Evolutionary conservation across 1,140 invertebrate species (phyloP), one percentile per base, ranked within the genome.

Genomic region (Drosophila kanapiae): DNA sequence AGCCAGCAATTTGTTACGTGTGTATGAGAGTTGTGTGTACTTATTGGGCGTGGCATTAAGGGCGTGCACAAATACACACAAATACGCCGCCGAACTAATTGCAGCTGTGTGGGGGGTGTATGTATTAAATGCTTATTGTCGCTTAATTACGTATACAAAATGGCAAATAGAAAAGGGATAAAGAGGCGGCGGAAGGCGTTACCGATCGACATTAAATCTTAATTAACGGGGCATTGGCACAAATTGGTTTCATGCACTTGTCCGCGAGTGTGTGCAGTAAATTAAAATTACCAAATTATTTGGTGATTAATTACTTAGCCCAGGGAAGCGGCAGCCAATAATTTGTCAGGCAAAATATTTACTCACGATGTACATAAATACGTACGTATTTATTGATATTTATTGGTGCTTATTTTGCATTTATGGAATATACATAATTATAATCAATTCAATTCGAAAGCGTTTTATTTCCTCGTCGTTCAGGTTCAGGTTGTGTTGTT

Each of bases 71-170:
- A 87, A 83, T 62, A 84, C 35, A 47, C 45, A 49, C 27, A 63
- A 33, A 27, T 51, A 27, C 31, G n/a, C 16, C 16, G 29, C 4
- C 13, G 45, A 84, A 85, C 74, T 85, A 87, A 87, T 84, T 90
- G 85, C 75, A 71, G 54, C 10, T 49, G 33, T 51, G 49, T 38
- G 47, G 14, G 9, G 14, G 14, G 14, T n/a, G 45, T 88, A 85
- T 85, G 81, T 90, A 88, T 90, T 88, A 88, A 88, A 88, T 88
- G 86, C 85, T 88, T 88, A 88, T 90, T 88, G 85, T 85, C 85
- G 85, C 85, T 83, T 90, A 90, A 88, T 88, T 88, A 75, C 85
- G 75, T 60, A 78, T 78, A 79, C 78, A 71, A 65, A 81, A 74
- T 74, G 76, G 61, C 61, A 79, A 65, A 87, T 58, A 54, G 51